Evolutionary conservation across 2,888 invertebrate genomes (phyloP).

Genomic region (Fragum whitleyi): DNA sequence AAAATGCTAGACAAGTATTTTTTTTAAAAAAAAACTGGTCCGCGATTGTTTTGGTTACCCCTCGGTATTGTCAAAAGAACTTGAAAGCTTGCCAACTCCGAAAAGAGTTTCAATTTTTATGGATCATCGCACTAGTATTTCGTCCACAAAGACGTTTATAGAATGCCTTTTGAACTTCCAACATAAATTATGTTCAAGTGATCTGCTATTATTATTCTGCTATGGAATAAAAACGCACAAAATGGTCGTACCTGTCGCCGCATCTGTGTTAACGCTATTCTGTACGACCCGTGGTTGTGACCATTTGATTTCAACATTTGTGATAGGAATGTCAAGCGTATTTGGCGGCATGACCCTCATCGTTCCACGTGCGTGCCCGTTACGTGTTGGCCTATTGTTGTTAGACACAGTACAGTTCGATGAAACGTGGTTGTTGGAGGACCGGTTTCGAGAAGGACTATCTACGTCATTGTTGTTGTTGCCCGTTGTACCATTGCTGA

Average conservation of each 20-base stretch:
- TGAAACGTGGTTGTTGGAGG: slow-evolving; percentile 52
- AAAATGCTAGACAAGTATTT: too few relatives aligned
- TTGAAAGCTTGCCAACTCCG: too few relatives aligned
- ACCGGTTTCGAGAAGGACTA: slow-evolving; percentile 69
- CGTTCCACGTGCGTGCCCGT: slow-evolving; percentile 63
- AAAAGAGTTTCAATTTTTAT: too few relatives aligned
- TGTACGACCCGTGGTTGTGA: slow-evolving; percentile 50
- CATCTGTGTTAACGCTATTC: slow-evolving; percentile 45
- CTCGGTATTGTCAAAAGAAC: too few relatives aligned
- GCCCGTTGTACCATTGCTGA: slow-evolving; percentile 52
- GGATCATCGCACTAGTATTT: too few relatives aligned
- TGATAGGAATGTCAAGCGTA: slow-evolving; percentile 55
- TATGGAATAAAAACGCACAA: too few relatives aligned
- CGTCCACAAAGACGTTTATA: too few relatives aligned
- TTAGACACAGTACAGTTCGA: slow-evolving; percentile 22
- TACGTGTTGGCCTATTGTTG: slow-evolving; percentile 44
- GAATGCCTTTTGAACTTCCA: too few relatives aligned
- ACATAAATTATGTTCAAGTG: too few relatives aligned
- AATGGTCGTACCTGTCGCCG: slow-evolving; percentile 35
- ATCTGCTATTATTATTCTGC: too few relatives aligned
- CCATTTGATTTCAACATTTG: slow-evolving; percentile 57
- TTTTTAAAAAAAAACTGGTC: too few relatives aligned
- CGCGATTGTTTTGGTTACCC: too few relatives aligned
- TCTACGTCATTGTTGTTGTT: slow-evolving; percentile 76
- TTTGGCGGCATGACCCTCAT: slow-evolving; percentile 50